A percentile compares a stretch with the other conserved stretches of the same genome.
These are phyloP conservation scores for Neodiprion lecontei DNA, from an alignment of 1,140 invertebrate species.

Conservation along the genomic window DNA sequence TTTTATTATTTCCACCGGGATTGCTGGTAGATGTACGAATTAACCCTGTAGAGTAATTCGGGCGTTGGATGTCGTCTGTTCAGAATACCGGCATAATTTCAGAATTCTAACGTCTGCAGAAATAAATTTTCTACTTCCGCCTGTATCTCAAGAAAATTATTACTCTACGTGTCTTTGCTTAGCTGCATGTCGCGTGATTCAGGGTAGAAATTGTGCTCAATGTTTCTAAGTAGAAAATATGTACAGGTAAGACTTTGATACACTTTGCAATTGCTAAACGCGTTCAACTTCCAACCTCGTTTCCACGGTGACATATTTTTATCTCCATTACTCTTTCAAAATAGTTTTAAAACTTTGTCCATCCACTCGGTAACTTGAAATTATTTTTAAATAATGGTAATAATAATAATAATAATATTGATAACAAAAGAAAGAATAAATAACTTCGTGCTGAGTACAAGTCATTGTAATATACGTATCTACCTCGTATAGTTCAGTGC, in stretches of 20 bases:
- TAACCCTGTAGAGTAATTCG: neutral
- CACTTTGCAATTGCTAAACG: neutral
- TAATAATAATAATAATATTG: too few species aligned
- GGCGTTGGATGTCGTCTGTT: constrained; percentile 2
- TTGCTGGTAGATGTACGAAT: neutral
- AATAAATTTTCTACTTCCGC: neutral
- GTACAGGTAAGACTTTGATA: neutral
- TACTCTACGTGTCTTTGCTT: neutral
- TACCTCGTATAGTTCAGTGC: too few species aligned
- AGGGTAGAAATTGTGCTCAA: neutral
- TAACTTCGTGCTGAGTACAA: too few species aligned
- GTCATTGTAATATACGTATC: too few species aligned
- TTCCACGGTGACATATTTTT: neutral
- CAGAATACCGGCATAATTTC: neutral
- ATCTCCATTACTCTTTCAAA: neutral
- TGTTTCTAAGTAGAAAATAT: too few species aligned
- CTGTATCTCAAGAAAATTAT: neutral
- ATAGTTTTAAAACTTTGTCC: neutral
- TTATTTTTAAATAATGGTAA: too few species aligned
- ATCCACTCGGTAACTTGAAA: too few species aligned
- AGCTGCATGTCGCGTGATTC: neutral
- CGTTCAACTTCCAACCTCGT: neutral
- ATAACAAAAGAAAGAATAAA: too few species aligned
- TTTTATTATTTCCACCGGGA: neutral
- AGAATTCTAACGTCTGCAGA: neutral